Evolutionary conservation across 1,140 invertebrate genomes (phyloP).

Genomic region (Aphelenchoides besseyi): DNA sequence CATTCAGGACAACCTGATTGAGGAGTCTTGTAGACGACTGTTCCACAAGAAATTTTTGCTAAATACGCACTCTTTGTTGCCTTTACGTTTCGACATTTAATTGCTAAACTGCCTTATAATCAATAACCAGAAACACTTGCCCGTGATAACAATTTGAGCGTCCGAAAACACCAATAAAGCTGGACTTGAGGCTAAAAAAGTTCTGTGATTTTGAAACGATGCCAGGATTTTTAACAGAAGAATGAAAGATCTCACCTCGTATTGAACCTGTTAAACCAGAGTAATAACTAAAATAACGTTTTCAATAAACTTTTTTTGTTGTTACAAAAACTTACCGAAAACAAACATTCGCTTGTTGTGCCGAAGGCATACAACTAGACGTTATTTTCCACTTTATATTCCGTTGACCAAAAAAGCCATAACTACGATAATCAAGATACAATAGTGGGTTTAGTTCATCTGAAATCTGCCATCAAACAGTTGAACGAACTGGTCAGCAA

Average conservation of each 20-base stretch:
- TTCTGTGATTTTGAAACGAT: too few relatives aligned
- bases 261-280: slow-evolving; percentile 62
- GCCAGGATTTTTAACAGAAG: too few relatives aligned
- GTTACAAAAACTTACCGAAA: slow-evolving; percentile 37
- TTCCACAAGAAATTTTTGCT: slow-evolving; percentile 33
- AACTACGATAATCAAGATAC: slow-evolving; percentile 64
- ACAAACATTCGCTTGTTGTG: slow-evolving; percentile 19
- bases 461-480: slow-evolving; percentile 20
- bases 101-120: slow-evolving; percentile 27
- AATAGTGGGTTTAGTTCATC: slow-evolving; percentile 59
- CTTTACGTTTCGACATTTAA: slow-evolving; percentile 26
- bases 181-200: slow-evolving; percentile 64
- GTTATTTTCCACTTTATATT: slow-evolving; percentile 17
- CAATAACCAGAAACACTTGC: slow-evolving; percentile 12
- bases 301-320: slow-evolving; percentile 55
- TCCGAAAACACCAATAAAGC: slow-evolving; percentile 53
- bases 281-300: slow-evolving; percentile 65
- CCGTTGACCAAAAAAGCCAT: slow-evolving; percentile 63
- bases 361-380: background rate
- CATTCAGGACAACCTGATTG: slow-evolving; percentile 26
- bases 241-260: too few relatives aligned
- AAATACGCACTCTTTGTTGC: slow-evolving; percentile 31
- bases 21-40: slow-evolving; percentile 29
- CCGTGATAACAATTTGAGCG: slow-evolving; percentile 34
- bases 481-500: background rate